These are phyloP conservation scores for Phyto melanocephala DNA, from an alignment of 2,888 invertebrate species.

Conservation along the genomic window DNA sequence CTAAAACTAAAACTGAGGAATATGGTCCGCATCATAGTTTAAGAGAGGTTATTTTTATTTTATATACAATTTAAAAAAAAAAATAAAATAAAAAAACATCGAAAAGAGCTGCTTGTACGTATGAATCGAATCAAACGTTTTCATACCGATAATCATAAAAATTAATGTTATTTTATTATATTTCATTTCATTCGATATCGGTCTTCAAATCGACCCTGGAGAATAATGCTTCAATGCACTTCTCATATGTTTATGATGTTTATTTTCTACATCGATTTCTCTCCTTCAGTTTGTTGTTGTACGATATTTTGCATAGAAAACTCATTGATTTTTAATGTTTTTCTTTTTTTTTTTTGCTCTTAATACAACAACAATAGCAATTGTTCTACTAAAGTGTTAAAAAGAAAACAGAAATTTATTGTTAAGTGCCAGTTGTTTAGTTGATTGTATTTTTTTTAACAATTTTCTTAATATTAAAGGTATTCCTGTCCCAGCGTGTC, in stretches of 20 bases:
- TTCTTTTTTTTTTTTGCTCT: no score
- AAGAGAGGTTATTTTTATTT: slow-evolving; percentile 14
- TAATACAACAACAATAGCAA: background rate
- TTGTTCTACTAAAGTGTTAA: slow-evolving; percentile 13
- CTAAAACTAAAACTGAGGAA: background rate
- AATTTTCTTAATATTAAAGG: no score
- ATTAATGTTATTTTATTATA: slow-evolving; percentile 56
- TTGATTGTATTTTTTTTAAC: slow-evolving; percentile 6
- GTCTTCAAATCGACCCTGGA: slow-evolving; percentile 55
- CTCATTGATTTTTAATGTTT: slow-evolving; percentile 35
- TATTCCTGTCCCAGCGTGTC: no score
- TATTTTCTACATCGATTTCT: background rate
- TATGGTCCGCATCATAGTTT: slow-evolving; percentile 42
- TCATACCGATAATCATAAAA: slow-evolving; percentile 57
- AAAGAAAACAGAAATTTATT: slow-evolving; percentile 40
- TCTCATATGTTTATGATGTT: slow-evolving; percentile 32
- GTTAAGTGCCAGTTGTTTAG: slow-evolving; percentile 24
- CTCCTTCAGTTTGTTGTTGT: background rate
- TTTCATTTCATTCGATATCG: slow-evolving; percentile 31
- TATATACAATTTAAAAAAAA: no score
- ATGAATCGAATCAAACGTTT: slow-evolving; percentile 47
- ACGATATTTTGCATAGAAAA: slow-evolving; percentile 50
- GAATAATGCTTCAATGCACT: slow-evolving; percentile 62
- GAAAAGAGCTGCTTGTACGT: no score
- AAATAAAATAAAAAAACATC: no score